phyloP scores from a whole-genome alignment of 2,113 vertebrate genomes.

The Falcunculus frontatus region DNA sequence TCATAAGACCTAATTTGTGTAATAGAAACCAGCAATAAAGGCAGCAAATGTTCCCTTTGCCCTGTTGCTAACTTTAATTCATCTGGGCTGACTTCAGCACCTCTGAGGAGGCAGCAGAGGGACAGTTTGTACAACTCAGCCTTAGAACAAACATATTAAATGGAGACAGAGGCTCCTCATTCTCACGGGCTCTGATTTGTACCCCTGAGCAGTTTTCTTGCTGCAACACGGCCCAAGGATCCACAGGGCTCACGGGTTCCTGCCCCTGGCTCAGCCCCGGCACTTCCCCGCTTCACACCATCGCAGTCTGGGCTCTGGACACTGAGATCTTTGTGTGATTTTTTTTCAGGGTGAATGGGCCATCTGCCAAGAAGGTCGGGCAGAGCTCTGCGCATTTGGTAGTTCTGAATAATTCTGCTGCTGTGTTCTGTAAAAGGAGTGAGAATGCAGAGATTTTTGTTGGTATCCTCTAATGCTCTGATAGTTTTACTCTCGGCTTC shows the following conservation, averaged over 20 bases:
- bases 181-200: not conserved
- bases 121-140: not conserved
- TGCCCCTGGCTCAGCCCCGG: not conserved
- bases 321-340: conserved; percentile 51
- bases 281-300: not conserved
- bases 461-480: conserved; percentile 9
- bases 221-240: not conserved
- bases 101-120: conserved; percentile 20
- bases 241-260: not conserved
- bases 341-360: not conserved
- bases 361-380: not conserved
- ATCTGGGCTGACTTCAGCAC: conserved; percentile 38
- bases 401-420: conserved; percentile 22
- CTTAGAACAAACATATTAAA: not conserved
- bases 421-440: not conserved
- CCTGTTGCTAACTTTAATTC: not conserved
- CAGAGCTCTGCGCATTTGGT: not conserved
- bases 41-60: conserved; percentile 20
- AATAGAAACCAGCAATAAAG: conserved; percentile 36
- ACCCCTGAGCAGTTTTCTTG: not conserved
- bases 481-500: not conserved
- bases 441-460: not conserved
- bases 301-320: not conserved
- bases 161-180: not conserved
- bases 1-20: conserved; percentile 35